phyloP scores from a whole-genome alignment of 1,140 invertebrate species.

The Papilio aristodemus region DNA sequence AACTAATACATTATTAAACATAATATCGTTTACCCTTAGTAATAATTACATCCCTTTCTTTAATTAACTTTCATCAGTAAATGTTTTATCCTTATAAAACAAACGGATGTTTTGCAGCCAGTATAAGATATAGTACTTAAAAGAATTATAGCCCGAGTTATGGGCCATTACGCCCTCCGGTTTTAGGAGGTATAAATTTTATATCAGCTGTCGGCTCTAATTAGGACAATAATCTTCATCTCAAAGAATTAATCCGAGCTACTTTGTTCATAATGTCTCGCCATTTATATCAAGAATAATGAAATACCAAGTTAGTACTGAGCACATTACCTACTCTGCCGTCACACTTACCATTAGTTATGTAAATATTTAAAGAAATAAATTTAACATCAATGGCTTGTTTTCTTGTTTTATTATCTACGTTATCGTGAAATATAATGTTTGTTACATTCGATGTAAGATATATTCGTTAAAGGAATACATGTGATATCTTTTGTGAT shows the following conservation, averaged over 20 bases:
- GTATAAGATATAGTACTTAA: slow-evolving; percentile 11
- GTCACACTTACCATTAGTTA: no score
- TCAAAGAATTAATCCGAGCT: slow-evolving; percentile 6
- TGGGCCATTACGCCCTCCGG: slow-evolving; percentile 20
- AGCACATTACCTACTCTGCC: no score
- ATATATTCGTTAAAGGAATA: no score
- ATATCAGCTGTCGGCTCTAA: slow-evolving; percentile 20
- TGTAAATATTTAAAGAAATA: no score
- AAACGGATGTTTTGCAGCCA: slow-evolving; percentile 7
- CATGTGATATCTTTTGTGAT: no score
- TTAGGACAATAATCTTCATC: slow-evolving; percentile 18
- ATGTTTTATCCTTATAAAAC: background rate
- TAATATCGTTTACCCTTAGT: background rate
- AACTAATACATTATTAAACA: background rate
- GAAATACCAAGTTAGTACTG: no score
- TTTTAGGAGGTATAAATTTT: slow-evolving; percentile 22
- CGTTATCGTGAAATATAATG: no score
- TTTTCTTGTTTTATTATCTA: no score
- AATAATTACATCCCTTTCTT: background rate
- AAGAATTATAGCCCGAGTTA: slow-evolving; percentile 7
- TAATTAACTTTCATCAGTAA: background rate
- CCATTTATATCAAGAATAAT: no score
- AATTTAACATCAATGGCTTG: no score
- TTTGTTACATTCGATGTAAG: no score
- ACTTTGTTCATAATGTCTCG: slow-evolving; percentile 1